Evolutionary conservation across 2,888 invertebrate species (phyloP).

Genomic region (Endotricha flammealis): DNA sequence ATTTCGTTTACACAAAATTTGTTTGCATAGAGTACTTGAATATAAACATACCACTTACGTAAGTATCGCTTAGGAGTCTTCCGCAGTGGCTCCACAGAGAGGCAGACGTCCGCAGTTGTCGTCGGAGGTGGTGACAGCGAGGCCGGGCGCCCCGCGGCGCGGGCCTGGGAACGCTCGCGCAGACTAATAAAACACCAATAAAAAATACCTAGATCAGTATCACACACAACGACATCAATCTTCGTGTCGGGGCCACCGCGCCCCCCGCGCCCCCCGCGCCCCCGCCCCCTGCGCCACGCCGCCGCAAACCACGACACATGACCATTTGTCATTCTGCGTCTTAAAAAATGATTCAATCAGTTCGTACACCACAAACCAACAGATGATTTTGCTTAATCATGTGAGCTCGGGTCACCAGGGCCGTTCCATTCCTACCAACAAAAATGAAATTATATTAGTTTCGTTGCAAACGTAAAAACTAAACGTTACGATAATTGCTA

Average conservation of each 20-base stretch:
- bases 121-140: slow-evolving; percentile 53
- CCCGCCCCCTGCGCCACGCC: slow-evolving; percentile 12
- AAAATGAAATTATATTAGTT: too few relatives aligned
- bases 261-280: slow-evolving; percentile 10
- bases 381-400: slow-evolving; percentile 24
- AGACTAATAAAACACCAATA: slow-evolving; percentile 18
- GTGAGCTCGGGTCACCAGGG: background rate
- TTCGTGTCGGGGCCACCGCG: slow-evolving; percentile 23
- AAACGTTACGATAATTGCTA: too few relatives aligned
- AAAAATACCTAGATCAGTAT: slow-evolving; percentile 49
- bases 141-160: slow-evolving; percentile 35
- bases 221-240: slow-evolving; percentile 55
- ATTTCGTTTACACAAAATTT: too few relatives aligned
- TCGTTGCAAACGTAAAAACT: too few relatives aligned
- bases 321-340: slow-evolving; percentile 29
- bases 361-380: background rate
- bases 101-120: too few relatives aligned
- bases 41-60: too few relatives aligned
- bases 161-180: slow-evolving; percentile 28
- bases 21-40: too few relatives aligned
- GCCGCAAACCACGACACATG: slow-evolving; percentile 15
- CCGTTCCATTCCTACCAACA: background rate
- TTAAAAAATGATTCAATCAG: slow-evolving; percentile 25
- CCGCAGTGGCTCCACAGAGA: slow-evolving; percentile 14
- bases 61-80: too few relatives aligned